Percentiles rank a stretch among this genome's conserved stretches.
phyloP scores from a whole-genome alignment of 2,888 invertebrate species.

The Drosophila lutescens region DNA sequence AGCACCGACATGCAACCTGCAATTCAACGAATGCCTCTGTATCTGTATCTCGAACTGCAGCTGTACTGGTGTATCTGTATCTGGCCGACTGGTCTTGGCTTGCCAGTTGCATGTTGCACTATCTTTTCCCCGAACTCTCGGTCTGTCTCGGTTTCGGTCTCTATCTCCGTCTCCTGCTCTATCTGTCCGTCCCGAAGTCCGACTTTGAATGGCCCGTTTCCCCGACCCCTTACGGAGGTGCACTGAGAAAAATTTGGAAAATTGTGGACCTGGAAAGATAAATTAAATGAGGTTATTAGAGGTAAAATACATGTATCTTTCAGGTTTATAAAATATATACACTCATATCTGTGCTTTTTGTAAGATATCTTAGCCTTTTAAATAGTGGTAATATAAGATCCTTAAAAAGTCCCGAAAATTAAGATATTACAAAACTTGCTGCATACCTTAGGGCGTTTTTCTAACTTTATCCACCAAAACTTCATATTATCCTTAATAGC shows the following conservation, averaged over 20 bases:
- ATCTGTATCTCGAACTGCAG: constrained; percentile 12
- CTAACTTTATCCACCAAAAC: not conserved
- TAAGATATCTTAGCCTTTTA: too few species aligned
- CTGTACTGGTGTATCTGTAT: constrained; percentile 25
- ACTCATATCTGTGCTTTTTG: too few species aligned
- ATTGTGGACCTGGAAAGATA: too few species aligned
- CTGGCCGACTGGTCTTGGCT: constrained; percentile 59
- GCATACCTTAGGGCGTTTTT: not conserved
- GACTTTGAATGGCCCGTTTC: constrained; percentile 65
- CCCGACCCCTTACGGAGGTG: constrained; percentile 16
- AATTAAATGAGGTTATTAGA: too few species aligned
- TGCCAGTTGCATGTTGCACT: constrained; percentile 70
- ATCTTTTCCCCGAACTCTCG: constrained; percentile 71
- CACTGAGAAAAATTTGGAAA: not conserved
- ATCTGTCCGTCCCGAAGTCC: constrained; percentile 23
- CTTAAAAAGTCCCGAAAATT: too few species aligned
- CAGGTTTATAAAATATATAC: too few species aligned
- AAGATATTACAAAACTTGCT: too few species aligned
- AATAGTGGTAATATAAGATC: too few species aligned
- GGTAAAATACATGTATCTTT: too few species aligned
- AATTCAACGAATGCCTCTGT: constrained; percentile 49
- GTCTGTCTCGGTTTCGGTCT: constrained; percentile 21
- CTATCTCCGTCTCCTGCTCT: constrained; percentile 22
- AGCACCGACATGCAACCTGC: constrained; percentile 50
- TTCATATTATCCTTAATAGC: not conserved